A percentile compares a stretch with the other conserved stretches of the same genome.
Conservation (phyloP, 2,888 invertebrate species). For the Craniophora ligustri region DNA sequence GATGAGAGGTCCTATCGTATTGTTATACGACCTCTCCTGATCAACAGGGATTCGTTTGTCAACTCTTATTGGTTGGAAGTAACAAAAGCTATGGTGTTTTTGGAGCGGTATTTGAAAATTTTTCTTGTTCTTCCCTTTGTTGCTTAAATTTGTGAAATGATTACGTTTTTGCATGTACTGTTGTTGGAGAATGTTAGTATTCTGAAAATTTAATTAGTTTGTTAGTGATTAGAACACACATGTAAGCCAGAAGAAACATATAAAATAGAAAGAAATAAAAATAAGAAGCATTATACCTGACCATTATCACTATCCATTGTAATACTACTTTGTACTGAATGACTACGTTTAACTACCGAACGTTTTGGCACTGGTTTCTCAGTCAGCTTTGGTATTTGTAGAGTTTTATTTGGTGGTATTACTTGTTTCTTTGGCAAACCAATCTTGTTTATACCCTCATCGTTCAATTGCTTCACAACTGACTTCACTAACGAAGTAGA, state of each 20-base stretch:
- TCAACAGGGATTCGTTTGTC: constrained; percentile 87
- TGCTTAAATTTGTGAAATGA: constrained; percentile 86
- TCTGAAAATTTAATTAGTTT: constrained; percentile 85
- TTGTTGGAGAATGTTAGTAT: constrained; percentile 89
- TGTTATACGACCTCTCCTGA: constrained; percentile 81
- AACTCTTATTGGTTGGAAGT: constrained; percentile 90
- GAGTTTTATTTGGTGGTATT: constrained; percentile 81
- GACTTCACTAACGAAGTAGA: constrained; percentile 84
- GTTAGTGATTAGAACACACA: constrained; percentile 76
- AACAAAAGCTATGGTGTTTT: constrained; percentile 91
- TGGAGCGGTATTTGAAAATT: constrained; percentile 90
- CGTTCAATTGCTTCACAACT: constrained; percentile 79
- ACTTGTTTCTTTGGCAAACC: constrained; percentile 81
- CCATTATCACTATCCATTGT: constrained; percentile 73
- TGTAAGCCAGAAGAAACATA: constrained; percentile 47
- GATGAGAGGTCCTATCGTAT: constrained; percentile 83
- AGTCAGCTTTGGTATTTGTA: constrained; percentile 85
- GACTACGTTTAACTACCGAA: constrained; percentile 78
- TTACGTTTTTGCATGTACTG: constrained; percentile 89
- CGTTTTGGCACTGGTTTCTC: constrained; percentile 86
- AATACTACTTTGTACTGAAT: constrained; percentile 80
- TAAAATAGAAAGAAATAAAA: constrained; percentile 48
- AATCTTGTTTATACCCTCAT: constrained; percentile 77
- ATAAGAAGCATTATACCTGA: constrained; percentile 82
- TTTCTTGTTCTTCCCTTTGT: constrained; percentile 88